These are phyloP conservation scores for Tetrapedia diversipes DNA, from an alignment of 2,888 invertebrate species.

Conservation along the genomic window DNA sequence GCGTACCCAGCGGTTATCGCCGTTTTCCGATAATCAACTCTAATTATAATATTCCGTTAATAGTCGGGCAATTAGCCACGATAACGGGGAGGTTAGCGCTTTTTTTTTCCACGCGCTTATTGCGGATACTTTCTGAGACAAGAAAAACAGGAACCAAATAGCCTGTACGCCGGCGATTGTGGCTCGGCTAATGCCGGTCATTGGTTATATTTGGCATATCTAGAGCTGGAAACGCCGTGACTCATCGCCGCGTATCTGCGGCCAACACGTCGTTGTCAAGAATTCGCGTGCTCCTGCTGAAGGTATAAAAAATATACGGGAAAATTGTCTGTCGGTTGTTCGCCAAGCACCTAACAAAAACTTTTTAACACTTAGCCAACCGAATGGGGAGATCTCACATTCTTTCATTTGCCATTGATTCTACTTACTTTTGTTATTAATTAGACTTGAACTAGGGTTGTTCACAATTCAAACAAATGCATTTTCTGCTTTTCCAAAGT, in stretches of 20 bases:
- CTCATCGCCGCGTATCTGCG: constrained; percentile 47
- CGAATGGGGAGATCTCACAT: too few relatives aligned
- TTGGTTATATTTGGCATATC: constrained; percentile 53
- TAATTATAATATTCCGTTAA: constrained; percentile 20
- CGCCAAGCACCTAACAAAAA: neutral
- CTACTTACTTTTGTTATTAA: too few relatives aligned
- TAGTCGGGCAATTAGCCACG: constrained; percentile 21
- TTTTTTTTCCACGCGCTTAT: neutral
- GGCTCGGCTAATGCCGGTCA: constrained; percentile 35
- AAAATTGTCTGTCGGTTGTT: neutral
- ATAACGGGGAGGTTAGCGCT: constrained; percentile 22
- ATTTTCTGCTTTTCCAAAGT: too few relatives aligned
- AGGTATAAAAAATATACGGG: neutral
- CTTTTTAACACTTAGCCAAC: too few relatives aligned
- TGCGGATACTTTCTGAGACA: constrained; percentile 35
- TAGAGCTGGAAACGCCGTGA: constrained; percentile 45
- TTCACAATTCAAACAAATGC: too few relatives aligned
- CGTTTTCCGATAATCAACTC: neutral
- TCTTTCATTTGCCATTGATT: too few relatives aligned
- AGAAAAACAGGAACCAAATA: constrained; percentile 44
- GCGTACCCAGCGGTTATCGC: neutral
- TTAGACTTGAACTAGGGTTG: too few relatives aligned
- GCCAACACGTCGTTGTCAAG: neutral
- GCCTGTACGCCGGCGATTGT: constrained; percentile 30
- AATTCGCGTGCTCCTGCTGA: constrained; percentile 11